A percentile compares a stretch with the other conserved stretches of the same genome.
Conservation (phyloP, 2,888 invertebrate species). For the Andricus quercusramuli region DNA sequence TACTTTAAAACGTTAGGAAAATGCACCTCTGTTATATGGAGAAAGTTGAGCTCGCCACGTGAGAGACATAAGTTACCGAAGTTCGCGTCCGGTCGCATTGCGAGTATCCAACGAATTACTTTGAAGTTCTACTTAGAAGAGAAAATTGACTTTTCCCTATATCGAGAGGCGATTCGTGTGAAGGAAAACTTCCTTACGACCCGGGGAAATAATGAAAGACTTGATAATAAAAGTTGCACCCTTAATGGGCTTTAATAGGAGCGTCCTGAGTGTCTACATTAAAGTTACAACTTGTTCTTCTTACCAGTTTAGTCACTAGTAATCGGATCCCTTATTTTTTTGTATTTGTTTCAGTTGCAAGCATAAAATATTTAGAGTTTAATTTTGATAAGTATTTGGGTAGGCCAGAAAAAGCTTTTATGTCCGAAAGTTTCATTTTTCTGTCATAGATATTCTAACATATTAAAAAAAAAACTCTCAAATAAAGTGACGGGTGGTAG, state of each 20-base stretch:
- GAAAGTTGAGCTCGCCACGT: slow-evolving; percentile 3
- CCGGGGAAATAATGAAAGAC: neutral
- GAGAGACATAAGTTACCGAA: neutral
- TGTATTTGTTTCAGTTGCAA: no score
- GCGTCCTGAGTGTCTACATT: neutral
- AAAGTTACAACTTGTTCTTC: neutral
- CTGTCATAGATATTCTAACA: no score
- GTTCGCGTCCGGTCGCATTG: neutral
- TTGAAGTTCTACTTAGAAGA: neutral
- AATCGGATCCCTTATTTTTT: neutral
- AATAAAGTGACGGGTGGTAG: no score
- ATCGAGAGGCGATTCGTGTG: neutral
- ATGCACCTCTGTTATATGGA: neutral
- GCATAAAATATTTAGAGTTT: no score
- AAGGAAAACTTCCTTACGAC: neutral
- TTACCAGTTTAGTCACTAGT: neutral
- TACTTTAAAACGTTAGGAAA: slow-evolving; percentile 7
- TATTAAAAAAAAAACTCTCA: no score
- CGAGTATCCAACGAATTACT: slow-evolving; percentile 6
- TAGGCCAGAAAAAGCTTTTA: no score
- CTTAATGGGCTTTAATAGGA: neutral
- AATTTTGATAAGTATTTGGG: no score
- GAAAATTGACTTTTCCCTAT: slow-evolving; percentile 12
- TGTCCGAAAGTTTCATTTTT: no score
- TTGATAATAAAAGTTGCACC: neutral